These are phyloP conservation scores for Thunnus albacares DNA, from an alignment of 2,797 vertebrate genomes.

Conservation along the genomic window DNA sequence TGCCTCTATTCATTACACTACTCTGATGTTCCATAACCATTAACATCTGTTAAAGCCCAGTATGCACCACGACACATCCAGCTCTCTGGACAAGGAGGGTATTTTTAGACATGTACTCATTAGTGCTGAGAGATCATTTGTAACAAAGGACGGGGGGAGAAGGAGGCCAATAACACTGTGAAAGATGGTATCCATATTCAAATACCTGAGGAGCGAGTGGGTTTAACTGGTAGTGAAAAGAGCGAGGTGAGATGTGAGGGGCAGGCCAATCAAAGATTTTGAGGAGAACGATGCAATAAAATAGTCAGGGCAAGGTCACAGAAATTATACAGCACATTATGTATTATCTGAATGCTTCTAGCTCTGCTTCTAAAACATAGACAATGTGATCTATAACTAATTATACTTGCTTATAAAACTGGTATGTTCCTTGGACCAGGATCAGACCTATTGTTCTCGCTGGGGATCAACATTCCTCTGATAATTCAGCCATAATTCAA, in stretches of 20 bases:
- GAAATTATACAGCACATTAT: conserved; percentile 72
- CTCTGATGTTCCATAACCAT: conserved; percentile 80
- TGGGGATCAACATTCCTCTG: conserved; percentile 67
- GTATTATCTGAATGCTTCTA: conserved; percentile 38
- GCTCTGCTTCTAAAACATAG: conserved; percentile 51
- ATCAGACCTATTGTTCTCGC: conserved; percentile 70
- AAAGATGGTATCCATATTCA: conserved; percentile 77
- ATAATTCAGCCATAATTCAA: conserved; percentile 68
- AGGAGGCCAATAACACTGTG: conserved; percentile 70
- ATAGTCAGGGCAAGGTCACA: conserved; percentile 72
- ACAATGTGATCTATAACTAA: conserved; percentile 64
- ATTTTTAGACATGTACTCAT: conserved; percentile 88
- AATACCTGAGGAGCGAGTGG: conserved; percentile 69
- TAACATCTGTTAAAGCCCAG: conserved; percentile 85
- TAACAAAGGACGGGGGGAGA: conserved; percentile 77
- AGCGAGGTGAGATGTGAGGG: conserved; percentile 65
- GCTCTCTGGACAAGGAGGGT: conserved; percentile 79
- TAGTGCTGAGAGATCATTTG: conserved; percentile 85
- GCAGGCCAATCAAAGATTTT: conserved; percentile 69
- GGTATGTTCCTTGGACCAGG: conserved; percentile 30
- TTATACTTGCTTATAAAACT: conserved; percentile 54
- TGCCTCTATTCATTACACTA: conserved; percentile 73
- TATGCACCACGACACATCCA: conserved; percentile 76
- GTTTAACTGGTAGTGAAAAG: conserved; percentile 56
- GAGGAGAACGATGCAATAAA: conserved; percentile 66